Evolutionary conservation across 2,113 vertebrate species (phyloP).

Genomic region (Percina caprodes): DNA sequence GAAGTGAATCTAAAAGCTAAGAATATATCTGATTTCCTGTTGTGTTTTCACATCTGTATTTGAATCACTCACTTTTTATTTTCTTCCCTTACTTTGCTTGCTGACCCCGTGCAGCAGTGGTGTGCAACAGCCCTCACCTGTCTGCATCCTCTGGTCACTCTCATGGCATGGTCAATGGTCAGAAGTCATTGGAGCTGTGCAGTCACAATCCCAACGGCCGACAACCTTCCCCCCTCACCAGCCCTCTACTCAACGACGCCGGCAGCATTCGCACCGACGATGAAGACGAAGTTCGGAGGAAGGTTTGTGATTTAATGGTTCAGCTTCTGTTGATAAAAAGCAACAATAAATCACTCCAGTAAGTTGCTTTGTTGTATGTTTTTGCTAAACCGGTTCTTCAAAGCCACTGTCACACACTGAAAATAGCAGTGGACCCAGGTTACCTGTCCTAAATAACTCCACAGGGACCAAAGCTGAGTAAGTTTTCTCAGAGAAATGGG

Average conservation of each 20-base stretch:
- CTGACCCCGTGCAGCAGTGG: conserved; percentile 82
- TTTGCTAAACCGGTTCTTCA: not conserved
- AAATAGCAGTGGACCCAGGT: conserved; percentile 58
- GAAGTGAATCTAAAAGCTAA: not conserved
- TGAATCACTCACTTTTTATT: not conserved
- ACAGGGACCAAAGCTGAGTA: conserved; percentile 21
- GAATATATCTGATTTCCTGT: not conserved
- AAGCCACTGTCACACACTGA: conserved; percentile 6
- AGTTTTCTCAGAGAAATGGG: conserved; percentile 20
- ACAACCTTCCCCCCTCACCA: conserved; percentile 92
- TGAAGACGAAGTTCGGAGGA: conserved; percentile 94
- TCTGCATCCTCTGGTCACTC: conserved; percentile 90
- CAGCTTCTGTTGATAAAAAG: not conserved
- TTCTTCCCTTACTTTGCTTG: conserved; percentile 14
- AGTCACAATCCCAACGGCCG: conserved; percentile 90
- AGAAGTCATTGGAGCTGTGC: conserved; percentile 87
- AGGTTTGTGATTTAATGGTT: conserved; percentile 84
- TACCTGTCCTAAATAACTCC: conserved; percentile 49
- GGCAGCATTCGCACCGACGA: conserved; percentile 90
- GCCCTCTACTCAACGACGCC: conserved; percentile 93
- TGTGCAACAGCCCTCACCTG: conserved; percentile 90
- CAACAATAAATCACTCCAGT: not conserved
- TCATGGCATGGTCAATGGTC: conserved; percentile 87
- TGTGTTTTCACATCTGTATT: not conserved
- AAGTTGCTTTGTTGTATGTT: not conserved